Evolutionary conservation across 23 tunicate genomes (phyloP).

Genomic region (Trididemnum clinides): DNA sequence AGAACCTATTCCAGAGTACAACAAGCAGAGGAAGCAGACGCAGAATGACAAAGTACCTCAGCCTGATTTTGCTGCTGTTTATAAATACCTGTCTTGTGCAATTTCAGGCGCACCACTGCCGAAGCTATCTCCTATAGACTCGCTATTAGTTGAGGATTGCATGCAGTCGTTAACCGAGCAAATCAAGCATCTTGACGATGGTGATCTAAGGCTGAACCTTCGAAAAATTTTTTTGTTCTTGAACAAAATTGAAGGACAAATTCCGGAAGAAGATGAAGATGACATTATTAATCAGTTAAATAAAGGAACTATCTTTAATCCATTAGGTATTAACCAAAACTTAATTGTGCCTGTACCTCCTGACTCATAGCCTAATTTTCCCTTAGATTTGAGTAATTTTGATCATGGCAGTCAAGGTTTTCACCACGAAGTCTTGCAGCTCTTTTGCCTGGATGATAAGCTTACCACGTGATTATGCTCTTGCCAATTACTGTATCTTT

Average conservation of each 20-base stretch:
- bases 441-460: too few species aligned
- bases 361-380: too few species aligned
- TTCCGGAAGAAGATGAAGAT: constrained; percentile 49
- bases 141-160: constrained; percentile 70
- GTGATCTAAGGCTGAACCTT: constrained; percentile 48
- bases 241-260: background rate
- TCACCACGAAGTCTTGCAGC: too few species aligned
- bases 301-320: constrained; percentile 54
- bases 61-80: constrained; percentile 58
- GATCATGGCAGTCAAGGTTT: too few species aligned
- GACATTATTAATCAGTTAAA: constrained; percentile 22
- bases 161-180: constrained; percentile 67
- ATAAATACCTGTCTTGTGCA: constrained; percentile 65
- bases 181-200: constrained; percentile 59
- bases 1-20: constrained; percentile 46
- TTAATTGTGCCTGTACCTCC: constrained; percentile 71
- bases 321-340: constrained; percentile 57
- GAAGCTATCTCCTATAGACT: constrained; percentile 52
- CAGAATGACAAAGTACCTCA: constrained; percentile 18
- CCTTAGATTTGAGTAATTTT: too few species aligned
- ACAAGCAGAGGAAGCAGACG: background rate
- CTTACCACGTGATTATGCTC: too few species aligned
- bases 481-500: too few species aligned
- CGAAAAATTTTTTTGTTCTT: constrained; percentile 41
- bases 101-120: constrained; percentile 52